Evolutionary conservation across 2,797 vertebrate species (phyloP), one percentile per base, ranked within the genome.

Genomic region (Rhinella marina): DNA sequence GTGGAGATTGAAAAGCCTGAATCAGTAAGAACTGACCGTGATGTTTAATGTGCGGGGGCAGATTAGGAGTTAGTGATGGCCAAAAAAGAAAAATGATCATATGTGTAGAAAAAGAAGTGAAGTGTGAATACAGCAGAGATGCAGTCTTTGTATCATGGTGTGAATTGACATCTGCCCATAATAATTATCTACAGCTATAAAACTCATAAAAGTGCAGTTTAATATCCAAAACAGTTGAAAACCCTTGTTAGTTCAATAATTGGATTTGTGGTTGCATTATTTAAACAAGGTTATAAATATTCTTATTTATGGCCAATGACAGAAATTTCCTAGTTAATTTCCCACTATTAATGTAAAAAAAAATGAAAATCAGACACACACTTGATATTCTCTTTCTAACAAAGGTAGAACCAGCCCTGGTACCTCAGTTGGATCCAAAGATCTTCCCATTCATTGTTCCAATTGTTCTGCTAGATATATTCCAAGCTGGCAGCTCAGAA

Each of bases 1-100:
- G 32, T 59, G 66, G 32, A 73, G 85, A 87, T 81, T 81, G 78
- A 86, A 86, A 86, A 61, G 77, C 85, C 25, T 59, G 14, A 81
- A 72, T 48, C 64, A 50, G 25, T 68, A 48, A 27, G 66, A 72
- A 75, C 78, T 81, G 85, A 56, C 54, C 12, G 85, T 54, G 11
- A 81, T 57, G 23, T 87, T 81, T 81, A 87, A 25, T n/a, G 29
- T 48, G 12, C 2, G 27, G 50, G 50, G 29, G 50, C 10, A 75
- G 54, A 81, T 72, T 76, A 81, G 54, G 81, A 81, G 78, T 73
- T 48, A 41, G 19, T 62, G 85, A 70, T 66, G 57, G 64, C n/a
- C 85, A 72, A 80, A 76, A 61, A n/a, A 84, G 64, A 86, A 57
- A 54, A 56, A 81, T 86, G 23, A 80, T 86, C 52, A 59, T 57